Percentiles rank a stretch among this genome's conserved stretches.
phyloP scores from a whole-genome alignment of 2,113 vertebrate genomes.

The Dascyllus trimaculatus region DNA sequence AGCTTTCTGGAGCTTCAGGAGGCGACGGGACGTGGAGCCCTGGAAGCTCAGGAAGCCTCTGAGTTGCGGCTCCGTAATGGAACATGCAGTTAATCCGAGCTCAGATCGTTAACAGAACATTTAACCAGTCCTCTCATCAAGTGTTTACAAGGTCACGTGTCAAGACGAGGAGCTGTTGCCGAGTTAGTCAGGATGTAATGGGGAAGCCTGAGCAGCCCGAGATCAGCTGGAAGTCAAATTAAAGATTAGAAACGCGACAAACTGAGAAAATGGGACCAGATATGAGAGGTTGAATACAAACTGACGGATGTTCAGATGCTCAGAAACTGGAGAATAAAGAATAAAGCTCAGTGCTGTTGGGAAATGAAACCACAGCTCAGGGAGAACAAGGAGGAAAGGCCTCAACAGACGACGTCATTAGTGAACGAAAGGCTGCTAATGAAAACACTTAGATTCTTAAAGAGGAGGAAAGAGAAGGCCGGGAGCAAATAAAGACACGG shows the following conservation, averaged over 20 bases:
- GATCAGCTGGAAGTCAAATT: not conserved
- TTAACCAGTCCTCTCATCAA: slow-evolving; percentile 24
- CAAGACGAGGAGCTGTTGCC: not conserved
- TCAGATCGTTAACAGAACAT: slow-evolving; percentile 19
- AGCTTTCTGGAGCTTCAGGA: no score
- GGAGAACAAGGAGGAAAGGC: slow-evolving; percentile 4
- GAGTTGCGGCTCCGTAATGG: slow-evolving; percentile 25
- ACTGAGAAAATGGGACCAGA: not conserved
- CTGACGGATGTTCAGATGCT: slow-evolving; percentile 14
- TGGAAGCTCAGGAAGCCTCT: not conserved
- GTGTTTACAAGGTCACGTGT: slow-evolving; percentile 10
- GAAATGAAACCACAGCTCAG: slow-evolving; percentile 3
- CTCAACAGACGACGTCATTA: slow-evolving; percentile 63
- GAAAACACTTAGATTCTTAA: slow-evolving; percentile 2
- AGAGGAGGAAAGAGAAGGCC: no score
- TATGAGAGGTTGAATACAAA: not conserved
- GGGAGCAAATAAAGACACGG: not conserved
- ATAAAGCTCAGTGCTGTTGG: no score
- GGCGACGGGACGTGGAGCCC: no score
- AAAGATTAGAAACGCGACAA: not conserved
- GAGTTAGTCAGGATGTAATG: not conserved
- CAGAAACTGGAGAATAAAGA: not conserved
- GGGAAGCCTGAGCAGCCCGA: not conserved
- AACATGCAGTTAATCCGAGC: slow-evolving; percentile 39
- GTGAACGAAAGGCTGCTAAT: slow-evolving; percentile 51